Conservation (phyloP, 1,140 invertebrate species). For the Pissodes strobi region DNA sequence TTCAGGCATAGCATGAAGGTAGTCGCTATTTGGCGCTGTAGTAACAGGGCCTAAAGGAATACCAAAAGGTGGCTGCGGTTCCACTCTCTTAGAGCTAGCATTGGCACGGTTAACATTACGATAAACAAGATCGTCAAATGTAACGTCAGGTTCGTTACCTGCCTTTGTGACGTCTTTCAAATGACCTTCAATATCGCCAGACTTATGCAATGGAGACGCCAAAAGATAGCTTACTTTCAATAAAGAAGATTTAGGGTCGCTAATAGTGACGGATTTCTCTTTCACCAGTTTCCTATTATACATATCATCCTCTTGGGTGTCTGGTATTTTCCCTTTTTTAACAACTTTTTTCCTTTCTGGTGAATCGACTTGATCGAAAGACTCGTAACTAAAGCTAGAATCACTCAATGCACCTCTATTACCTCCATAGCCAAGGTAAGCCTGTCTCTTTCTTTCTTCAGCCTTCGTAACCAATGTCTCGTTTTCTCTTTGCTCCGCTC, state of each 20-base stretch:
- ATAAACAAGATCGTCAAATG: constrained; percentile 82
- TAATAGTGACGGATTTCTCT: constrained; percentile 59
- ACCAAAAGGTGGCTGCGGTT: constrained; percentile 87
- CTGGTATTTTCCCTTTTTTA: constrained; percentile 60
- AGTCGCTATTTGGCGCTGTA: constrained; percentile 76
- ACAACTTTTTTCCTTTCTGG: constrained; percentile 44
- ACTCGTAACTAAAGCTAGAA: constrained; percentile 52
- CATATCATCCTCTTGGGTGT: constrained; percentile 78
- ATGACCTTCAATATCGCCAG: constrained; percentile 49
- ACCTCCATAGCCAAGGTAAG: constrained; percentile 31
- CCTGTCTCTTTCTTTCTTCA: constrained; percentile 35
- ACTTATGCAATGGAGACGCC: constrained; percentile 67
- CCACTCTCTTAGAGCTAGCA: constrained; percentile 69
- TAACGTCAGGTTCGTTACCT: constrained; percentile 80
- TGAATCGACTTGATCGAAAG: constrained; percentile 45
- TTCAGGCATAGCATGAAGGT: constrained; percentile 75
- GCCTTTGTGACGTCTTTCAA: constrained; percentile 57
- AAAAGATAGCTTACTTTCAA: constrained; percentile 74
- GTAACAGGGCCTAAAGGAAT: constrained; percentile 83
- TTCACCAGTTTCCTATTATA: constrained; percentile 73
- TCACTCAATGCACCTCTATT: constrained; percentile 48
- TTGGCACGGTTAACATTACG: constrained; percentile 78
- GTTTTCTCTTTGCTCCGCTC: constrained; percentile 75
- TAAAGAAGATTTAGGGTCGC: constrained; percentile 62
- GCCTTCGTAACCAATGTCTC: constrained; percentile 56